phyloP scores from a whole-genome alignment of 2,797 vertebrate genomes.

The Microctenopoma stevenorrisi region DNA sequence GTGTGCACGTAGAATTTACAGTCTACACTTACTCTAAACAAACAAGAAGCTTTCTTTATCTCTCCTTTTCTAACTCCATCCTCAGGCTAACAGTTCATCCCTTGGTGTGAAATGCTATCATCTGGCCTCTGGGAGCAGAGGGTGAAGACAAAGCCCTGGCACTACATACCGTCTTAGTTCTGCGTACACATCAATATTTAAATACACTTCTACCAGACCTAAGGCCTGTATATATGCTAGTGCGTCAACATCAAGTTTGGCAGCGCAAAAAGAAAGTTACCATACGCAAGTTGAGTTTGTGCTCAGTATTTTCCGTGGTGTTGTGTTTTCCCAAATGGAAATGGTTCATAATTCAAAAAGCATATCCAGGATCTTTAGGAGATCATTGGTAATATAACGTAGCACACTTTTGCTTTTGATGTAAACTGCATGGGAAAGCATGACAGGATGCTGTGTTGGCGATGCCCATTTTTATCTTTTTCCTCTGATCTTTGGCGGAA shows the following conservation, averaged over 20 bases:
- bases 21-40: background rate
- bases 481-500: conserved; percentile 63
- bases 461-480: conserved; percentile 59
- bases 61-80: conserved; percentile 25
- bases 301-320: conserved; percentile 18
- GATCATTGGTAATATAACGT: conserved; percentile 55
- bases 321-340: conserved; percentile 19
- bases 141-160: conserved; percentile 47
- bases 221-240: conserved; percentile 43
- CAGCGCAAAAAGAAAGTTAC: conserved; percentile 17
- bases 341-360: conserved; percentile 41
- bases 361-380: conserved; percentile 42
- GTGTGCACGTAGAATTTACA: conserved; percentile 9
- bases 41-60: conserved; percentile 25
- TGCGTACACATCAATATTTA: conserved; percentile 69
- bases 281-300: conserved; percentile 32
- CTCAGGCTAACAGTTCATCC: conserved; percentile 40
- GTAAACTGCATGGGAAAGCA: conserved; percentile 56
- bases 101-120: conserved; percentile 38
- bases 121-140: conserved; percentile 50
- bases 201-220: conserved; percentile 52
- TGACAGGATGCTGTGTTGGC: conserved; percentile 52
- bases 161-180: conserved; percentile 30
- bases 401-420: conserved; percentile 53
- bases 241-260: conserved; percentile 26